Conservation (phyloP, 1,140 invertebrate genomes). For the Brachionus rubens region DNA sequence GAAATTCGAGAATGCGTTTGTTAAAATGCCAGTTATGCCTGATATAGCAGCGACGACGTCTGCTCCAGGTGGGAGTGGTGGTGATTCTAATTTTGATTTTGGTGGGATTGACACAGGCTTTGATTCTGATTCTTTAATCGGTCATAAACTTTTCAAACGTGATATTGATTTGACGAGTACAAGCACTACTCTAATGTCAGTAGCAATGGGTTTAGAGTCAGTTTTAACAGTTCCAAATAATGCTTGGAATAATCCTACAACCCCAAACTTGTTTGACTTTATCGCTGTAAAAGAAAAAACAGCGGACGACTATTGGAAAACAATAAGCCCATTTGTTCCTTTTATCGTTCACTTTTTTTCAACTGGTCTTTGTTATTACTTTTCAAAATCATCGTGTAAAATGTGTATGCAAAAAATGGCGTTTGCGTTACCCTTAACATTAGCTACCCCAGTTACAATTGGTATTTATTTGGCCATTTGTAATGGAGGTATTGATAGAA, state of each 20-base stretch:
- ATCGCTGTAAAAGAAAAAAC: slow-evolving; percentile 46
- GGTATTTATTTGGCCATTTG: slow-evolving; percentile 50
- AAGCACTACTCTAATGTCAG: neutral
- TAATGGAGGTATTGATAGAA: slow-evolving; percentile 13
- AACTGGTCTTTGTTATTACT: slow-evolving; percentile 55
- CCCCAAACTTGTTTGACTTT: slow-evolving; percentile 41
- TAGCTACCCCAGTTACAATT: slow-evolving; percentile 52
- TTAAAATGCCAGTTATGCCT: slow-evolving; percentile 17
- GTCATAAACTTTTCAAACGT: slow-evolving; percentile 1
- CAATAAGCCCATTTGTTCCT: slow-evolving; percentile 50
- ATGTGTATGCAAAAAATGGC: slow-evolving; percentile 55
- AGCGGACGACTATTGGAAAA: slow-evolving; percentile 43
- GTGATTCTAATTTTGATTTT: slow-evolving; percentile 36
- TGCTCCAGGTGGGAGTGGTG: neutral
- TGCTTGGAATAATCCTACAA: slow-evolving; percentile 36
- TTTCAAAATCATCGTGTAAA: slow-evolving; percentile 55
- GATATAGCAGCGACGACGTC: neutral
- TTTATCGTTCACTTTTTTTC: slow-evolving; percentile 52
- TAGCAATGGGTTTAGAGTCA: slow-evolving; percentile 1
- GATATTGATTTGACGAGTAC: neutral
- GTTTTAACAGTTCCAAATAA: slow-evolving; percentile 39
- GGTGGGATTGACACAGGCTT: slow-evolving; percentile 2
- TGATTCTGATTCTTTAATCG: neutral
- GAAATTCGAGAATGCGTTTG: slow-evolving; percentile 46
- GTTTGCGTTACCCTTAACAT: slow-evolving; percentile 54